Evolutionary conservation across 2,113 vertebrate species (phyloP).

Genomic region (Gymnorhina tibicen): DNA sequence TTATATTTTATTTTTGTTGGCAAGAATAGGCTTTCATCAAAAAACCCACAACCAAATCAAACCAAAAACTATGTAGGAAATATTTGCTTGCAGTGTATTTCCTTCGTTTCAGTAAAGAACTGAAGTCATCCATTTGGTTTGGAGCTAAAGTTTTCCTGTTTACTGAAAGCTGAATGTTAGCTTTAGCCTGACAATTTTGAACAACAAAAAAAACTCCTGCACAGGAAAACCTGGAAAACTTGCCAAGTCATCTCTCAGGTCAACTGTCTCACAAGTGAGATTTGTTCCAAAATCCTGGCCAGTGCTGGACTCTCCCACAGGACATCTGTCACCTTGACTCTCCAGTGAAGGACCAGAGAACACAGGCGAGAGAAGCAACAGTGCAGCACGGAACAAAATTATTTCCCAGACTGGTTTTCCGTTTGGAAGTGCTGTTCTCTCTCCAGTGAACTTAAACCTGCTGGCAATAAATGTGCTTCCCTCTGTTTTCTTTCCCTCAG

Average conservation of each 20-base stretch:
- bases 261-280: neutral
- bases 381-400: fast-evolving
- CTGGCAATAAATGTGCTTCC: neutral
- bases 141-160: neutral
- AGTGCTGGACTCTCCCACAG: fast-evolving
- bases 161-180: neutral
- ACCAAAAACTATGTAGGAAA: neutral
- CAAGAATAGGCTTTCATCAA: neutral
- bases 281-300: neutral
- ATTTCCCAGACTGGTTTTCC: neutral
- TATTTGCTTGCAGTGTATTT: neutral
- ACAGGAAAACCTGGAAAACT: neutral
- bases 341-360: neutral
- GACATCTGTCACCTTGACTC: fast-evolving
- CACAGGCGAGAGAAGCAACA: neutral
- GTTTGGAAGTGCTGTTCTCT: neutral
- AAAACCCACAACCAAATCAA: neutral
- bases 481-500: neutral
- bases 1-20: neutral
- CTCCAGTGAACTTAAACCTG: neutral
- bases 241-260: neutral
- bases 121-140: neutral
- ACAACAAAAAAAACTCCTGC: neutral
- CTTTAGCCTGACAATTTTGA: neutral
- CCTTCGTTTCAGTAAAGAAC: neutral